Percentiles rank a stretch among this genome's conserved stretches.
Conservation (phyloP, 2,797 vertebrate species). For the Cyclopterus lumpus region DNA sequence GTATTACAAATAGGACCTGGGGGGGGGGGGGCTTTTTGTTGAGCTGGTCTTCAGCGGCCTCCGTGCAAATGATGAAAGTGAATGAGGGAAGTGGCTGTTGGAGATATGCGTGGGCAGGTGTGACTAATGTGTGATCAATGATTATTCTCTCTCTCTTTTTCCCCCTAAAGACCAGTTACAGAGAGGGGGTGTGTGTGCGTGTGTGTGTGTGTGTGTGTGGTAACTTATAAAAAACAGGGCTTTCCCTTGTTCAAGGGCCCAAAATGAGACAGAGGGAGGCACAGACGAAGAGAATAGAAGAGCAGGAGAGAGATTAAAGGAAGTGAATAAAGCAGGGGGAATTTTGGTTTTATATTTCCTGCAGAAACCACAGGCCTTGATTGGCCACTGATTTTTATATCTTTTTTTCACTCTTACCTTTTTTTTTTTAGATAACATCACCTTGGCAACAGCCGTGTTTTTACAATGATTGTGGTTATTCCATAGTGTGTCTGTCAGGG, state of each 20-base stretch:
- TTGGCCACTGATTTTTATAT: constrained; percentile 29
- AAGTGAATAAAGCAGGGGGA: constrained; percentile 65
- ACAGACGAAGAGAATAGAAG: constrained; percentile 57
- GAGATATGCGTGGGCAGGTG: constrained; percentile 70
- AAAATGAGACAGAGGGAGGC: constrained; percentile 44
- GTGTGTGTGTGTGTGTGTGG: too few relatives aligned
- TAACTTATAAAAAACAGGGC: constrained; percentile 62
- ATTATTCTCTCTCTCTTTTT: constrained; percentile 29
- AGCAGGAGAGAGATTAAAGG: constrained; percentile 66
- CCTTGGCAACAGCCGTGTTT: constrained; percentile 59
- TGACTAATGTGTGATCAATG: constrained; percentile 77
- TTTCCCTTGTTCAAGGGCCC: constrained; percentile 65
- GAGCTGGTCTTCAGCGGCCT: constrained; percentile 23
- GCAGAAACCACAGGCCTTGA: constrained; percentile 62
- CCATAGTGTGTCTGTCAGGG: constrained; percentile 41
- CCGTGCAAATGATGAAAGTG: constrained; percentile 43
- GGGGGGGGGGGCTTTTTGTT: constrained; percentile 33
- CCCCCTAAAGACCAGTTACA: constrained; percentile 48
- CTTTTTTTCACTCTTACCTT: constrained; percentile 13
- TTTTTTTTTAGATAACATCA: constrained; percentile 60
- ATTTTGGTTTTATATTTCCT: constrained; percentile 64
- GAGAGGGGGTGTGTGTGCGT: background rate
- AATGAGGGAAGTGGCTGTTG: constrained; percentile 50
- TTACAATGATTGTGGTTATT: constrained; percentile 38
- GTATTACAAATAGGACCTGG: constrained; percentile 29